phyloP scores from a whole-genome alignment of 1,140 invertebrate species.

The Lethrus apterus region DNA sequence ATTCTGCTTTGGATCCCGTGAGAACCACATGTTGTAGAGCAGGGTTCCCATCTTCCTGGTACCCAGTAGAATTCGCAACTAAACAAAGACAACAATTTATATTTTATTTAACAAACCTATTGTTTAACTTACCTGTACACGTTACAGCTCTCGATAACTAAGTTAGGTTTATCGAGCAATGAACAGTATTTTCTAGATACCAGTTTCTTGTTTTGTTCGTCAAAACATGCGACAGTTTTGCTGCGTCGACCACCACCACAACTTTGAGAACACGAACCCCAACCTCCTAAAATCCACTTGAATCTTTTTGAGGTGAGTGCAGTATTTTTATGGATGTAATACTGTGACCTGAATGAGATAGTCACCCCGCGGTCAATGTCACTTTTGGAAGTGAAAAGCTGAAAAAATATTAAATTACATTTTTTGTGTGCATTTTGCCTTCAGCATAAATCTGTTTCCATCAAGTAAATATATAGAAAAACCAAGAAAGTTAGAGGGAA shows the following conservation, averaged over 20 bases:
- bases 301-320: slow-evolving; percentile 40
- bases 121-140: slow-evolving; percentile 41
- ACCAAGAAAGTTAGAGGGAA: too few relatives aligned
- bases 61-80: slow-evolving; percentile 59
- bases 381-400: slow-evolving; percentile 14
- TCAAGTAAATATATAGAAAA: too few relatives aligned
- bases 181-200: slow-evolving; percentile 45
- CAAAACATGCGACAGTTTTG: slow-evolving; percentile 45
- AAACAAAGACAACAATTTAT: slow-evolving; percentile 15
- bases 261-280: slow-evolving; percentile 48
- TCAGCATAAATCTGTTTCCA: too few relatives aligned
- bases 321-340: slow-evolving; percentile 36
- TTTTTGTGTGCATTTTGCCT: too few relatives aligned
- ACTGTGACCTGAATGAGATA: slow-evolving; percentile 34
- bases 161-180: slow-evolving; percentile 39
- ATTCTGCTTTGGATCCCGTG: slow-evolving; percentile 52
- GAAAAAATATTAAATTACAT: too few relatives aligned
- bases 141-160: slow-evolving; percentile 45
- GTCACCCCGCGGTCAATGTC: slow-evolving; percentile 30
- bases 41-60: slow-evolving; percentile 56
- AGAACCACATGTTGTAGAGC: slow-evolving; percentile 54
- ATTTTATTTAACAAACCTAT: background rate
- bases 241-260: slow-evolving; percentile 49
- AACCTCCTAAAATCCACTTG: slow-evolving; percentile 47
- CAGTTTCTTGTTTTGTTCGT: slow-evolving; percentile 42